Conservation (phyloP, 2,888 invertebrate species). For the Stenchaetothrips biformis region DNA sequence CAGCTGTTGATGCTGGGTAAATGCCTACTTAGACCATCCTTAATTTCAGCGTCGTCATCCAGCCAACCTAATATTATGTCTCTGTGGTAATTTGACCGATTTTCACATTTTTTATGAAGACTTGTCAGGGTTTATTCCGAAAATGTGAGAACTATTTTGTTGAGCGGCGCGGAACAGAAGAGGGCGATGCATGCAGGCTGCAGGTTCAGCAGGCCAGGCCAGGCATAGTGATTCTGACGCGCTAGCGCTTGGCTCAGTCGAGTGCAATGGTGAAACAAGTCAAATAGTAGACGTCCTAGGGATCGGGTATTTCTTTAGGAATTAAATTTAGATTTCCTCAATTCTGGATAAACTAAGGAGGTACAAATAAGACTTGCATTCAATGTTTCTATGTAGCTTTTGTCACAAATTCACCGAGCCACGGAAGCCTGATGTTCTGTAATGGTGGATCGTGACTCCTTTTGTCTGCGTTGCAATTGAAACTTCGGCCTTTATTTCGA, state of each 20-base stretch:
- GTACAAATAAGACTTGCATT: not conserved
- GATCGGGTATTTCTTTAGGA: not conserved
- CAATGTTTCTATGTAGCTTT: not conserved
- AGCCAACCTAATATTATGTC: no score
- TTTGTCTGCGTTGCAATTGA: constrained; percentile 33
- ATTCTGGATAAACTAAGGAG: not conserved
- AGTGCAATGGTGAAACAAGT: constrained; percentile 18
- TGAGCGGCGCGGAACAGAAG: not conserved
- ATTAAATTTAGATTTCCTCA: not conserved
- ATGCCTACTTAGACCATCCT: not conserved
- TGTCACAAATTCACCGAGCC: not conserved
- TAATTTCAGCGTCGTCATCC: no score
- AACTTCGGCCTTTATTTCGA: not conserved
- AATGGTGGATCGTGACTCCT: constrained; percentile 36
- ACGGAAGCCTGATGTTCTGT: constrained; percentile 28
- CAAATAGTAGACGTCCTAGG: not conserved
- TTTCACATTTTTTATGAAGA: no score
- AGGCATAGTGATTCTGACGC: constrained; percentile 11
- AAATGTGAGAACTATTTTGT: not conserved
- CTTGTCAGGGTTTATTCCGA: no score
- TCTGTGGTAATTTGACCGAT: no score
- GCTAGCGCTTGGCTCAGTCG: not conserved
- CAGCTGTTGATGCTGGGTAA: not conserved
- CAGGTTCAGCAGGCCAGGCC: no score
- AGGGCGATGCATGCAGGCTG: not conserved